Evolutionary conservation across 2,113 vertebrate genomes (phyloP), one percentile per base, ranked within the genome.

Genomic region (Taurulus bubalis): DNA sequence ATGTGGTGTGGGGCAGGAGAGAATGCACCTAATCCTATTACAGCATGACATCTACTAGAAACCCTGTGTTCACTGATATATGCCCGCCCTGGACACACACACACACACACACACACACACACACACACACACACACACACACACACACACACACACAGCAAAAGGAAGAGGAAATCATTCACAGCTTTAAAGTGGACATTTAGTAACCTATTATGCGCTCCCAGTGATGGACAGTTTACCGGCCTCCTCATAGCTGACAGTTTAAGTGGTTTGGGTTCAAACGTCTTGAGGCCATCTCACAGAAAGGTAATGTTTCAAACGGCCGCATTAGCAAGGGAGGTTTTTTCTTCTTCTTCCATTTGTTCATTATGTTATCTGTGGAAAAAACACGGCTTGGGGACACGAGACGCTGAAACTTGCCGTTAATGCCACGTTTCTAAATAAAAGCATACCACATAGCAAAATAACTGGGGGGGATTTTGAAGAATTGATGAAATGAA

Each of bases 1-100:
- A 72, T 85, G 71, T 59, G 74, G 60, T 83, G 79, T 80, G 69
- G 75, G 65, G 77, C 81, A 74, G 64, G 15, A 28, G 79, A 77
- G 73, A 80, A 88, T 79, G 75, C 82, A 79, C 53, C 86, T 86
- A 90, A 94, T 93, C 93, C 92, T 87, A 80, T 94, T 93, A 92
- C 58, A 92, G 86, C 89, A 79, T 92, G 91, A 92, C 90, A 84
- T 85, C 78, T 86, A 90, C 80, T 83, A 92, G 82, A 93, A 88
- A 89, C 68, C 83, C 79, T 89, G 82, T 60, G 84, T 87, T 87
- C 78, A 85, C 28, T 64, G 66, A 81, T 76, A 72, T 68, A 85
- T 71, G 34, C 62, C 53, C 20, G 53, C 24, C 10, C 77, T 51
- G 62, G 28, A 71, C 47, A 22, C 26, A 75, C 65, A 68, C 63